Conservation (phyloP, 1,140 invertebrate genomes). For the Megalopta genalis region DNA sequence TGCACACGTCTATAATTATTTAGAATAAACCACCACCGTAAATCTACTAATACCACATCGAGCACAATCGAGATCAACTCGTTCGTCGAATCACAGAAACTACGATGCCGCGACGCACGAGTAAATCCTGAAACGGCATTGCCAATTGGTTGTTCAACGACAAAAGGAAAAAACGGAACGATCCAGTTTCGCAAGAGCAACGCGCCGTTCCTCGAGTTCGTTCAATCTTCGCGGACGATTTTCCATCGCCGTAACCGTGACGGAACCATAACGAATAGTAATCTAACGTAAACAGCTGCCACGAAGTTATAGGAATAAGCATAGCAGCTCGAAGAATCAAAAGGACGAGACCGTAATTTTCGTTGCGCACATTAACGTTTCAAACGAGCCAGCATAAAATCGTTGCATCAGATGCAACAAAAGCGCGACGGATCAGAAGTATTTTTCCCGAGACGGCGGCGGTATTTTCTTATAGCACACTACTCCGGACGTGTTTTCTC, state of each 20-base stretch:
- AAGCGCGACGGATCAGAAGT: background rate
- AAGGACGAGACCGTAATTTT: background rate
- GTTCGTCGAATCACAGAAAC: background rate
- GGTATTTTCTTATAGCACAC: background rate
- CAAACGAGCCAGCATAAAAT: background rate
- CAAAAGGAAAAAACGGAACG: background rate
- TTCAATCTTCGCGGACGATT: background rate
- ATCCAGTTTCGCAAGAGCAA: background rate
- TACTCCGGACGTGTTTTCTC: background rate
- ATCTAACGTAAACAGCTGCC: slow-evolving; percentile 3
- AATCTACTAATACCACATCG: too few relatives aligned
- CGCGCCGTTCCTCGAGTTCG: background rate
- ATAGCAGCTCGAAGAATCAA: slow-evolving; percentile 2
- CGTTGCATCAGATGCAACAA: background rate
- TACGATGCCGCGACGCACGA: background rate
- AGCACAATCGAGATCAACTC: too few relatives aligned
- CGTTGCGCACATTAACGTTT: background rate
- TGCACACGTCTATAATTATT: too few relatives aligned
- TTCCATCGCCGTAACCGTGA: background rate
- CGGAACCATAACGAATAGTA: background rate
- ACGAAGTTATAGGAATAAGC: slow-evolving; percentile 1
- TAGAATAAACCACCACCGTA: too few relatives aligned
- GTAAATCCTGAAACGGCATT: background rate
- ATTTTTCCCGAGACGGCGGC: background rate
- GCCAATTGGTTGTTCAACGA: background rate